phyloP scores from a whole-genome alignment of 2,888 invertebrate genomes.

The Drosophila paucipuncta region DNA sequence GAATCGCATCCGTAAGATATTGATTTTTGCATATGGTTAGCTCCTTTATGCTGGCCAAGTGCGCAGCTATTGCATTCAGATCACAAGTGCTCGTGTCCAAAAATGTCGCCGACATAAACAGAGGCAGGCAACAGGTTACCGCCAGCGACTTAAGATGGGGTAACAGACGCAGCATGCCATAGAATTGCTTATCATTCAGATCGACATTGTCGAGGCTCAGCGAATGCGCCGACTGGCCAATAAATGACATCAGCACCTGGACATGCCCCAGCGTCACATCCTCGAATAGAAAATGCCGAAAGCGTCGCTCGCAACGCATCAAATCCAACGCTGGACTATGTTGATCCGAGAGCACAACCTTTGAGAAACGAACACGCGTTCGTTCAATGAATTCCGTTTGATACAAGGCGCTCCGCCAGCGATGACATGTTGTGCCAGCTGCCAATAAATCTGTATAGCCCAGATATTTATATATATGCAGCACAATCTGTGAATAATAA shows the following conservation, averaged over 20 bases:
- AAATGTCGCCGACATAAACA: slow-evolving; percentile 91
- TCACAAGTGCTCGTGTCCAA: slow-evolving; percentile 87
- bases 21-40: slow-evolving; percentile 89
- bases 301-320: slow-evolving; percentile 75
- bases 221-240: slow-evolving; percentile 87
- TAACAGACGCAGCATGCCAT: slow-evolving; percentile 87
- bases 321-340: slow-evolving; percentile 77
- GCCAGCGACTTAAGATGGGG: slow-evolving; percentile 87
- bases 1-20: slow-evolving; percentile 91
- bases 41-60: slow-evolving; percentile 86
- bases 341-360: slow-evolving; percentile 82
- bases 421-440: slow-evolving; percentile 88
- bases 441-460: slow-evolving; percentile 89
- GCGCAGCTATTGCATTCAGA: slow-evolving; percentile 85
- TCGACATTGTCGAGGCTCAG: slow-evolving; percentile 88
- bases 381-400: slow-evolving; percentile 86
- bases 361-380: slow-evolving; percentile 78
- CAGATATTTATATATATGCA: slow-evolving; percentile 88
- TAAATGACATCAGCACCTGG: slow-evolving; percentile 87
- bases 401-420: slow-evolving; percentile 90
- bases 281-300: slow-evolving; percentile 79
- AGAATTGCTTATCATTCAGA: slow-evolving; percentile 88
- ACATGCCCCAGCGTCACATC: slow-evolving; percentile 82
- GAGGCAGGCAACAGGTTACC: slow-evolving; percentile 89
- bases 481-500: slow-evolving; percentile 86